phyloP scores from a whole-genome alignment of 2,888 invertebrate species.

The Thysanoteuthis rhombus region DNA sequence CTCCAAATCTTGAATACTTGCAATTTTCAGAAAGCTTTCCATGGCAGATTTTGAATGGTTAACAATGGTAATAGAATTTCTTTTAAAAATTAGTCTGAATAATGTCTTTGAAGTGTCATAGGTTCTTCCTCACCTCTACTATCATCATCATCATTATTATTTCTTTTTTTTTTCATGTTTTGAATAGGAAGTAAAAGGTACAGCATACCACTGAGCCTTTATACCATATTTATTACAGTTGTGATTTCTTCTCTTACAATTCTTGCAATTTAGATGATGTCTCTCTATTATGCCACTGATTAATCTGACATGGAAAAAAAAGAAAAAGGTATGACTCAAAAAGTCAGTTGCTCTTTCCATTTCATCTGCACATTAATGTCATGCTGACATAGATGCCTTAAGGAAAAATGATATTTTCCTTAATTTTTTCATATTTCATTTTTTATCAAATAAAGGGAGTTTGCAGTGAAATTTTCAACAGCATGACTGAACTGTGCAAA shows the following conservation, averaged over 20 bases:
- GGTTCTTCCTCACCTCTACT: no score
- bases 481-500: conserved; percentile 12
- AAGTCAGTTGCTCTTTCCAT: not conserved
- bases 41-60: not conserved
- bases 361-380: not conserved
- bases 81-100: no score
- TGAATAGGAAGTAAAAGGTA: not conserved
- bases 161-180: not conserved
- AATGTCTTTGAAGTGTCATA: not conserved
- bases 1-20: not conserved
- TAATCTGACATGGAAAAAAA: not conserved
- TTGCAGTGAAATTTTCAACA: not conserved
- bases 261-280: not conserved
- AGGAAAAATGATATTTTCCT: not conserved
- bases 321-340: not conserved
- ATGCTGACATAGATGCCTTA: not conserved
- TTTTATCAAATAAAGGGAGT: not conserved
- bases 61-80: not conserved
- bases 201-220: not conserved
- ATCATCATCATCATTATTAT: not conserved
- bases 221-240: not conserved
- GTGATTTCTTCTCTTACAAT: not conserved
- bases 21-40: not conserved
- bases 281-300: not conserved
- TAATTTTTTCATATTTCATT: not conserved